A percentile compares a stretch with the other conserved stretches of the same genome.
These are phyloP conservation scores for Danio tinwini DNA, from an alignment of 2,797 vertebrate species.

Conservation along the genomic window DNA sequence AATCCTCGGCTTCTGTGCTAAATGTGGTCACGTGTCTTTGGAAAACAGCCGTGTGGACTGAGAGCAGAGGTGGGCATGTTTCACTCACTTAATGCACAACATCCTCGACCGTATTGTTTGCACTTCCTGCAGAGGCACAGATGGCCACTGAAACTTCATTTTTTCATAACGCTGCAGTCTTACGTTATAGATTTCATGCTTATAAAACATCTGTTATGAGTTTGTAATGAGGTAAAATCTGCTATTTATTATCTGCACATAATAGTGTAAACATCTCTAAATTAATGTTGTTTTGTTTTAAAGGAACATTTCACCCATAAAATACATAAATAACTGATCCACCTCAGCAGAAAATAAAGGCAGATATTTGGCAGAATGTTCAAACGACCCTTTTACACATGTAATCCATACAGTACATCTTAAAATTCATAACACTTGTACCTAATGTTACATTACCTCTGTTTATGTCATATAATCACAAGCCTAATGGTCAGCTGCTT, in stretches of 20 bases:
- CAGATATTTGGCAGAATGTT: background rate
- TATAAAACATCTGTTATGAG: conserved; percentile 32
- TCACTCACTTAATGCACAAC: background rate
- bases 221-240: conserved; percentile 18
- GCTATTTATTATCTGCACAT: conserved; percentile 2
- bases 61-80: conserved; percentile 25
- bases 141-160: conserved; percentile 38
- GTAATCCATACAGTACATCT: background rate
- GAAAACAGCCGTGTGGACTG: conserved; percentile 24
- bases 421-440: background rate
- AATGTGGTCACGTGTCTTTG: conserved; percentile 13
- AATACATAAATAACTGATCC: background rate
- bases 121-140: conserved; percentile 31
- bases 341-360: background rate
- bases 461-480: no score
- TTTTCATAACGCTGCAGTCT: conserved; percentile 12
- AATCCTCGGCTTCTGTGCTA: conserved; percentile 12
- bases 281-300: background rate
- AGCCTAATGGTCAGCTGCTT: no score
- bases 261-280: background rate
- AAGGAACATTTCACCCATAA: background rate
- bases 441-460: no score
- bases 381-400: background rate
- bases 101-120: conserved; percentile 21
- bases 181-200: conserved; percentile 11